Base-by-base conservation (phyloP, 2,888 invertebrate genomes). In the Carterocephalus palaemon region DNA sequence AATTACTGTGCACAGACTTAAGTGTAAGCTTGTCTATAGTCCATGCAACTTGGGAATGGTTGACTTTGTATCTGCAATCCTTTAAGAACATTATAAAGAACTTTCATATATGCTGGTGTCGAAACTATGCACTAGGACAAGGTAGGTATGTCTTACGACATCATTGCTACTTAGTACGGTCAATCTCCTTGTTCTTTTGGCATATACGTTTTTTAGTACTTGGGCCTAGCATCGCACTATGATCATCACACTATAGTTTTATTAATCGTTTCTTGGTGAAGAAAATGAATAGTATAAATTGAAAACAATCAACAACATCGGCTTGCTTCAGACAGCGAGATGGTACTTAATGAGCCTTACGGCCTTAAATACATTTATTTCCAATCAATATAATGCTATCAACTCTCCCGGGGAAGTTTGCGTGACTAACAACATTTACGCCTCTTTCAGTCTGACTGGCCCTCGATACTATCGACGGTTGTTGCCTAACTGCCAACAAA, bases 391-490 rank as follows among this genome's bases (percentile, higher is more conserved):
- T 58, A 51, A 47, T 47, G 51, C 41, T 59, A 59, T 46, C 45
- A 51, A 47, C 52, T 58, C 52, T 53, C 48, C 48, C 58, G 56
- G 59, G 53, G 59, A 37, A 41, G 51, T 51, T 29, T 47, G 81
- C 81, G 80, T 82, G 80, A 69, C 75, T 56, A 28, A 52, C 33
- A 55, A 68, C 70, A 70, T 71, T 78, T 49, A 49, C 54, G 49
- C 49, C 48, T 46, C 26, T 46, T 38, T 22, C 37, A 45, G 46
- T 28, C 29, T 19, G 24, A 15, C 33, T 20, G 46, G 38, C 19
- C 37, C 37, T 31, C 31, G 37, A 45, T 31, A 16, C 5, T 29
- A 29, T 29, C 29, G 5, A 29, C n/a, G 29, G 37, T 45, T 45
- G 22, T 42, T 17, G 19, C 24, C 31, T 31, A 45, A 37, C 31